Percentiles rank a stretch among this genome's conserved stretches.
phyloP scores from a whole-genome alignment of 1,140 invertebrate genomes.

The Drosophila lowei region DNA sequence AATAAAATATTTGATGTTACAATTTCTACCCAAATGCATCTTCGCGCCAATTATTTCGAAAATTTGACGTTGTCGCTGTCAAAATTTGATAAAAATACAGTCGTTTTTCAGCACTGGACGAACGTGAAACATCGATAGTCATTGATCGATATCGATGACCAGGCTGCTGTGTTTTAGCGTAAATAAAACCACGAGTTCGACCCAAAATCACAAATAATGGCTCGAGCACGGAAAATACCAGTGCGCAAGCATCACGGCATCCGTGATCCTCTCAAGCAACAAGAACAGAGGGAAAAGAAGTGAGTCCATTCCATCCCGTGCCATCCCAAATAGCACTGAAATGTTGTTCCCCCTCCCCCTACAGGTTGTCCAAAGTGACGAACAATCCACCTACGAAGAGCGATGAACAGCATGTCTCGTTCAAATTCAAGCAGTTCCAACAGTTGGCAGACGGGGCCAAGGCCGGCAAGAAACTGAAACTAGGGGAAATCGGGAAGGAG shows the following conservation, averaged over 20 bases:
- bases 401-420: constrained; percentile 72
- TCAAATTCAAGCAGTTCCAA: constrained; percentile 73
- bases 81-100: too few relatives aligned
- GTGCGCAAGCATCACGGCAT: constrained; percentile 80
- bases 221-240: constrained; percentile 77
- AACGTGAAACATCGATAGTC: too few relatives aligned
- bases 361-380: constrained; percentile 73
- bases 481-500: constrained; percentile 53
- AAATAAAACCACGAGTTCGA: constrained; percentile 39
- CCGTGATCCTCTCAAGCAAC: constrained; percentile 78
- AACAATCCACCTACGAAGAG: constrained; percentile 73
- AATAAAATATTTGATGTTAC: too few relatives aligned
- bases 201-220: constrained; percentile 44
- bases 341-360: neutral
- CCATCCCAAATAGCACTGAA: neutral
- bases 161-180: neutral
- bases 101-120: too few relatives aligned
- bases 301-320: constrained; percentile 18
- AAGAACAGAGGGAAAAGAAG: constrained; percentile 69
- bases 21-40: too few relatives aligned
- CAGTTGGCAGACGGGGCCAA: constrained; percentile 67
- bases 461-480: constrained; percentile 65
- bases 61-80: too few relatives aligned
- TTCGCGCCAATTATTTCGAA: too few relatives aligned
- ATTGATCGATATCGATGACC: too few relatives aligned